Base-by-base conservation (phyloP, 2,797 vertebrate species). In the Semotilus atromaculatus region DNA sequence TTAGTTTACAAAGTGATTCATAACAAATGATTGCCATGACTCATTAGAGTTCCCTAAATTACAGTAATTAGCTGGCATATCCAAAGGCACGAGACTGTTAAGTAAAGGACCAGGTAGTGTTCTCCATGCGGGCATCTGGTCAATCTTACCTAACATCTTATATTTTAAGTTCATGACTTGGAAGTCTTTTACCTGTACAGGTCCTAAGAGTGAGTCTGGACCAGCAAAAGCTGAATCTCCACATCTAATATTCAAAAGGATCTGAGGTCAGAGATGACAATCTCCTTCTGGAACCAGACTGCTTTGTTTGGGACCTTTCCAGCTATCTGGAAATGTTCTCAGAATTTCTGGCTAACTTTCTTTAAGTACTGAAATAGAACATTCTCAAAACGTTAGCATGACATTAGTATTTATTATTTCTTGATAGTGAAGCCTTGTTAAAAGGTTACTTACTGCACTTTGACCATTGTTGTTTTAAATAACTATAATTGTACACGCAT, bases 1-100 rank as follows among this genome's bases (percentile, higher is more conserved):
- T 83, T 66, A 75, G 72, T 67, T 75, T 76, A 83, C 60, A 82
- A 82, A 75, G 48, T 83, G 60, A 83, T 83, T 76, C 34, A 83
- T 83, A 76, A 51, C 81, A 75, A 83, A 83, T 75, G 18, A 83
- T 76, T 83, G 60, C 60, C 16, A 66, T 66, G 60, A 67, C 72
- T 83, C 31, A 29, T 67, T 74, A 82, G 13, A 62, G 55, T 36
- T 74, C 70, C 29, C 29, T 64, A 36, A 74, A 40, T 64, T 51
- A 48, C 45, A 48, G 45, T 48, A 64, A 48, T 73, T 74, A 43
- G 31, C 81, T 82, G 80, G 26, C 68, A 62, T 45, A 72, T 72
- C 55, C 40, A 62, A 36, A 73, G 55, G 70, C 19, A 64, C 11
- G 23, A 74, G 55, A 51, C 55, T 48, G 38, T 48, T 48, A 51